Base-by-base conservation (phyloP, 2,888 invertebrate genomes). In the Pyrrhia umbra region DNA sequence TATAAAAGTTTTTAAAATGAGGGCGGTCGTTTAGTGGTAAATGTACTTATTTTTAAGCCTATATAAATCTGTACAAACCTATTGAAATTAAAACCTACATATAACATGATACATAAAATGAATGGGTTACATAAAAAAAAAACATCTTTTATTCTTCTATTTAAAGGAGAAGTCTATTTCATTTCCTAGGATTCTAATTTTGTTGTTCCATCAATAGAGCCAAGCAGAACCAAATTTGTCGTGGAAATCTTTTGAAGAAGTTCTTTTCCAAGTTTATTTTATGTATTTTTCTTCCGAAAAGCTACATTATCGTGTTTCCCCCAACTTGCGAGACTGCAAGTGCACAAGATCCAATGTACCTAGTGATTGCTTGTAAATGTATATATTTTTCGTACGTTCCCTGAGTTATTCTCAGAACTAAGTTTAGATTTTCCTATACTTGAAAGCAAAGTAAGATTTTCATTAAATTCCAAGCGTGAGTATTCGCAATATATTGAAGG, bases 391-490 rank as follows among this genome's bases (percentile, higher is more conserved):
- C n/a, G n/a, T n/a, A n/a, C n/a, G 15, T 18, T 37, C 64, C 21
- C 18, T 5, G 2, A 72, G 18, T 46, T 58, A 49, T 45, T 40
- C 2, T 13, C 18, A 25, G 40, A 54, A 54, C 45, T 55, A 50
- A 54, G 59, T 69, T 69, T 20, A 39, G 6, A 39, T 34, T 72
- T 59, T 25, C 21, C 15, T 40, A 40, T 42, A 49, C 15, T 51
- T 68, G 42, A 68, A 68, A 68, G 61, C 51, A 49, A 70, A 68
- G 60, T 59, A 59, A 70, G 30, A 16, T 52, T 66, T 67, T 47
- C 21, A 51, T 68, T 40, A 51, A 47, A 39, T 60, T 37, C n/a
- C 18, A 18, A 49, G 20, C 18, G 45, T 51, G 34, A 52, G 39
- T 10, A 15, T 37, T 18, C 47, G 42, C 15, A 40, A 13, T 47